Base-by-base conservation (phyloP, 2,888 invertebrate species). In the Noctua fimbriata region DNA sequence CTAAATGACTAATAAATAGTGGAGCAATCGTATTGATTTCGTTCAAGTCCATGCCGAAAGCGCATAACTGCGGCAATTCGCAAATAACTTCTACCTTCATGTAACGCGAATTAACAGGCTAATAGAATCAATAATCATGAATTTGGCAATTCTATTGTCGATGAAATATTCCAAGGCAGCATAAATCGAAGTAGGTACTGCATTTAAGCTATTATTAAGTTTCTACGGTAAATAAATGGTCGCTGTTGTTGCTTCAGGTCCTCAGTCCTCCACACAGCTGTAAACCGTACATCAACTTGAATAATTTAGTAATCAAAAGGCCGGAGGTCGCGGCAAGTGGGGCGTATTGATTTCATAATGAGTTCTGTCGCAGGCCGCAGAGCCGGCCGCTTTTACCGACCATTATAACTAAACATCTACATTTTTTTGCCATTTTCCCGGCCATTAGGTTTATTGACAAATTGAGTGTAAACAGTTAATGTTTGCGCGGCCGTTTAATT, bases 321-420 rank as follows among this genome's bases (percentile, higher is more conserved):
- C 83, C 90, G 87, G 85, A 92, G 92, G 91, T 91, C 90, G 91
- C 41, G 58, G 69, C 75, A 78, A 83, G 79, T 89, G 83, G 76
- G 44, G 72, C 82, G 88, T 89, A 89, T 90, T 88, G 89, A 89
- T 89, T 89, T 73, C 70, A 74, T 83, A 86, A 87, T 85, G 81
- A 82, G 86, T 78, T 75, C 55, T 73, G 87, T 79, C 78, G 76
- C 74, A 55, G 67, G 41, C 52, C 65, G 21, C 70, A 41, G 63
- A 28, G 28, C 67, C 63, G 55, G 65, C 52, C 52, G 65, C 69
- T 66, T 73, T 69, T 69, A 78, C 73, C 66, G 58, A 1, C 69
- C 73, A 72, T 76, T 84, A 70, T 73, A 74, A 77, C 73, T 75
- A 66, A 79, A 80, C 55, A 86, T 84, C 86, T 84, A 83, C 65